phyloP scores from a whole-genome alignment of 2,797 vertebrate species.

The Malacoraja senta region DNA sequence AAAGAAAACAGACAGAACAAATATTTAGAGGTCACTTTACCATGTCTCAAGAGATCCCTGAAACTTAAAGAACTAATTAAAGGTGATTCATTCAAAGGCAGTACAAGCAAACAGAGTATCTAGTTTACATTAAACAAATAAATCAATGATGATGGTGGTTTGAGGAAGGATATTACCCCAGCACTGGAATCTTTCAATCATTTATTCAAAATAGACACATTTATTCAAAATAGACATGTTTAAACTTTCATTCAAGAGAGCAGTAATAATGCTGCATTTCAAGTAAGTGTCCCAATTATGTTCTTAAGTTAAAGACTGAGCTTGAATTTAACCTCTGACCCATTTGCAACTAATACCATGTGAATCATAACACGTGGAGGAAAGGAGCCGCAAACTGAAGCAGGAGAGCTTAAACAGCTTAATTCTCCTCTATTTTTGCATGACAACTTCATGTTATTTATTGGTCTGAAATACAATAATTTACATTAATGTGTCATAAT shows the following conservation, averaged over 20 bases:
- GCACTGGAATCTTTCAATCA: neutral
- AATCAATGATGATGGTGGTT: neutral
- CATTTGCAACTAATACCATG: neutral
- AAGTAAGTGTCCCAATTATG: neutral
- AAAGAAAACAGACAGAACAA: slow-evolving; percentile 37
- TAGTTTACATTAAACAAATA: neutral
- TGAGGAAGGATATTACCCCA: neutral
- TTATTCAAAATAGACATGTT: neutral
- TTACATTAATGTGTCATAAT: no score
- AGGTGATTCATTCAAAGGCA: no score
- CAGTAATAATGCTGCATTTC: neutral
- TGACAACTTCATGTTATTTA: neutral
- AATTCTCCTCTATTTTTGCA: no score
- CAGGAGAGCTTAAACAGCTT: neutral
- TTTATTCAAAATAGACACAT: no score
- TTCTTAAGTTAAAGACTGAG: neutral
- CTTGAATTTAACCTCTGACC: neutral
- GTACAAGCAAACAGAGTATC: neutral
- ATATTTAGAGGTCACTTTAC: neutral
- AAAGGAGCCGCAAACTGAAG: neutral
- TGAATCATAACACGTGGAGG: neutral
- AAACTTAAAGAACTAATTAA: neutral
- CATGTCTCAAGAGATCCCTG: neutral
- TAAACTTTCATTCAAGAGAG: neutral
- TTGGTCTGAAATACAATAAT: neutral